Percentiles rank a stretch among this genome's conserved stretches.
Conservation (phyloP, 2,113 vertebrate genomes). For the Sander vitreus region DNA sequence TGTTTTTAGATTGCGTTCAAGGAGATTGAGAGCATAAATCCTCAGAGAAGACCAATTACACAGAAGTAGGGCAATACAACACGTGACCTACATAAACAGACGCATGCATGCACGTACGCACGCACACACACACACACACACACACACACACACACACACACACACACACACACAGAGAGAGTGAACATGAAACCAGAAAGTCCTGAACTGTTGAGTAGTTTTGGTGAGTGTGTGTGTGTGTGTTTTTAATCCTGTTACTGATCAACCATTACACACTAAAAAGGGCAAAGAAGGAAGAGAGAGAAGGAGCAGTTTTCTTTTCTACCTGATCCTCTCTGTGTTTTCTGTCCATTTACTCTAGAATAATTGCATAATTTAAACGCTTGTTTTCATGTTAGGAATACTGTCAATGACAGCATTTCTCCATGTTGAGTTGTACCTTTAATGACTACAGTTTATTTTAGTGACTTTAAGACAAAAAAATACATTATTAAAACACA, state of each 20-base stretch:
- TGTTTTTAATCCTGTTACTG: constrained; percentile 66
- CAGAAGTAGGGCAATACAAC: constrained; percentile 55
- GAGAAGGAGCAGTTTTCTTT: background rate
- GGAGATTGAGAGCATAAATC: constrained; percentile 57
- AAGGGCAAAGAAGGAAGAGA: constrained; percentile 31
- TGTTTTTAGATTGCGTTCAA: constrained; percentile 25
- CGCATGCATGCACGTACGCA: constrained; percentile 26
- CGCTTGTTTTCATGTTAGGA: background rate
- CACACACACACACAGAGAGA: background rate
- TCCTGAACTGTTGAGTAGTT: constrained; percentile 38
- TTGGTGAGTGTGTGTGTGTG: constrained; percentile 14
- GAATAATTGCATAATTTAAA: constrained; percentile 10
- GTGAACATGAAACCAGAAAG: constrained; percentile 28
- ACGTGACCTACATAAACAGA: constrained; percentile 49
- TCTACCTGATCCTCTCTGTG: constrained; percentile 6
- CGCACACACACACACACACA: constrained; percentile 24
- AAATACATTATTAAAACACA: background rate
- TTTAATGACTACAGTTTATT: constrained; percentile 12
- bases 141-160: background rate
- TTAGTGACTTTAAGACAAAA: constrained; percentile 13
- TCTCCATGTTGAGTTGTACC: background rate
- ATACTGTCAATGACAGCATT: background rate
- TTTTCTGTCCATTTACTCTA: background rate
- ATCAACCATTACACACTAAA: constrained; percentile 52
- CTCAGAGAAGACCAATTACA: constrained; percentile 62